Percentiles rank a stretch among this genome's conserved stretches.
Evolutionary conservation across 2,888 invertebrate genomes (phyloP).

Genomic region (Platycheirus albimanus): DNA sequence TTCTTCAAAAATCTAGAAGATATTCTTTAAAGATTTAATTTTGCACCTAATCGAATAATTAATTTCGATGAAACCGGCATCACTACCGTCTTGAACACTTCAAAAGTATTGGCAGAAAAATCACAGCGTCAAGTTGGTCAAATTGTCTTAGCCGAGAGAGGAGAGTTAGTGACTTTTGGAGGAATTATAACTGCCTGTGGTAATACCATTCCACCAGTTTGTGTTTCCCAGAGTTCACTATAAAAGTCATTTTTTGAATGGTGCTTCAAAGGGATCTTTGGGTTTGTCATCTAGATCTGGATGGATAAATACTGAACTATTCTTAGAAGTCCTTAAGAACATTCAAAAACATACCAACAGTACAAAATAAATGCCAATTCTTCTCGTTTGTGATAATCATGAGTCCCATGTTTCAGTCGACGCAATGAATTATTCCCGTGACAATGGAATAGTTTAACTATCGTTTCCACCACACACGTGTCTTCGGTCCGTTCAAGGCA

Average conservation of each 20-base stretch:
- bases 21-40: constrained; percentile 19
- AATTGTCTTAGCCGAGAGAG: constrained; percentile 37
- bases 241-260: constrained; percentile 44
- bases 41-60: constrained; percentile 30
- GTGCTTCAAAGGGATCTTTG: constrained; percentile 32
- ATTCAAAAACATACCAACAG: too few relatives aligned
- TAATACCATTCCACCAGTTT: constrained; percentile 43
- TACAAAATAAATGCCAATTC: too few relatives aligned
- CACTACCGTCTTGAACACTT: constrained; percentile 25
- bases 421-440: too few relatives aligned
- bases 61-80: constrained; percentile 27
- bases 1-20: constrained; percentile 36
- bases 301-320: too few relatives aligned
- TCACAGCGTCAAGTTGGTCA: constrained; percentile 38
- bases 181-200: constrained; percentile 34
- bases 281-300: constrained; percentile 37
- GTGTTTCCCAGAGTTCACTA: too few relatives aligned
- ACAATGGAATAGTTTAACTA: too few relatives aligned
- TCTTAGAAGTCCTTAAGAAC: too few relatives aligned
- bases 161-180: constrained; percentile 28
- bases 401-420: too few relatives aligned
- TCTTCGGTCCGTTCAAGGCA: constrained; percentile 43
- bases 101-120: constrained; percentile 15
- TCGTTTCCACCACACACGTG: too few relatives aligned
- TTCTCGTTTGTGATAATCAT: too few relatives aligned